phyloP scores from a whole-genome alignment of 2,888 invertebrate genomes.

The Rosalia funebris region DNA sequence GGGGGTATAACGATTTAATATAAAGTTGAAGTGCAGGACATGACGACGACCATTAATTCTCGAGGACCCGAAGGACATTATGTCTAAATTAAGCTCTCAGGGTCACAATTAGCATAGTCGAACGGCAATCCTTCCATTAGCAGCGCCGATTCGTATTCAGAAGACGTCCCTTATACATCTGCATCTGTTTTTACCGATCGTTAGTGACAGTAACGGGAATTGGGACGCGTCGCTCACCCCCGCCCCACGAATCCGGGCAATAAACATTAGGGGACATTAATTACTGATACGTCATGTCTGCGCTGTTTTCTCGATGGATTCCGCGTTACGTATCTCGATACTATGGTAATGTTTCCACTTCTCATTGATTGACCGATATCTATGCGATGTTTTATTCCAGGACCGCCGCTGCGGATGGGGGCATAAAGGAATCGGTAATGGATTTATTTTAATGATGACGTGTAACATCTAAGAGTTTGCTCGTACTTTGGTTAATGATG shows the following conservation, averaged over 20 bases:
- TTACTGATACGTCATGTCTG: constrained; percentile 42
- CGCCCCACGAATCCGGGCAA: constrained; percentile 38
- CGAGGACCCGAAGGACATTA: constrained; percentile 55
- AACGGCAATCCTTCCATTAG: constrained; percentile 51
- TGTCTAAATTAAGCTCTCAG: constrained; percentile 57
- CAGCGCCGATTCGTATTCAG: constrained; percentile 53
- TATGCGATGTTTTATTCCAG: not conserved
- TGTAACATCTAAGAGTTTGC: too few relatives aligned
- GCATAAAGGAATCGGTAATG: constrained; percentile 4
- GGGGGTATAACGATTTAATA: constrained; percentile 48
- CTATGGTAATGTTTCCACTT: constrained; percentile 9
- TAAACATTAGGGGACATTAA: constrained; percentile 44
- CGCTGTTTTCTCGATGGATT: constrained; percentile 39
- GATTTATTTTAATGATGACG: too few relatives aligned
- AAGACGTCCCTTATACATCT: constrained; percentile 47
- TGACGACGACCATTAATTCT: constrained; percentile 54
- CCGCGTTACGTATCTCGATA: constrained; percentile 24
- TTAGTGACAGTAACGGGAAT: constrained; percentile 39
- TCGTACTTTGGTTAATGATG: too few relatives aligned
- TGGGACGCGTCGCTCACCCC: constrained; percentile 29
- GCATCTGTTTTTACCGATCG: constrained; percentile 51
- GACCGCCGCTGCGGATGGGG: not conserved
- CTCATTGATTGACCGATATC: constrained; percentile 15
- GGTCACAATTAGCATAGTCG: constrained; percentile 57
- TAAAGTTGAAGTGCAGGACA: constrained; percentile 53